phyloP scores from a whole-genome alignment of 1,140 invertebrate species.

The Euwallacea similis region DNA sequence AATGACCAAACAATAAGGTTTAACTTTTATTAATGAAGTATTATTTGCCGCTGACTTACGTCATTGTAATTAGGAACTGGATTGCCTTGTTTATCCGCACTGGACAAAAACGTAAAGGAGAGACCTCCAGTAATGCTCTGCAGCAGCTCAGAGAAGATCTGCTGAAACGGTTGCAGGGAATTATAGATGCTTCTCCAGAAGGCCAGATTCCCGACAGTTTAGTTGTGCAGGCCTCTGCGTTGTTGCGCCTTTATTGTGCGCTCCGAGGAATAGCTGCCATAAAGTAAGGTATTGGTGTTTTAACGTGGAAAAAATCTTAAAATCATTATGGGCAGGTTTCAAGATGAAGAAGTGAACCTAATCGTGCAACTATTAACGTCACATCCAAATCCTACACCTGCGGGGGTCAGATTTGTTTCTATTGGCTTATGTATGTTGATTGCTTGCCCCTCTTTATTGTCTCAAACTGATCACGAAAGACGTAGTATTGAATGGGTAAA shows the following conservation, averaged over 20 bases:
- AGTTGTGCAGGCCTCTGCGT: conserved; percentile 78
- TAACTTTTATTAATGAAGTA: conserved; percentile 1
- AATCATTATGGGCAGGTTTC: conserved; percentile 62
- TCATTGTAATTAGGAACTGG: conserved; percentile 65
- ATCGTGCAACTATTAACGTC: conserved; percentile 85
- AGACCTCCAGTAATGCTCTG: conserved; percentile 70
- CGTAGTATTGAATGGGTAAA: conserved; percentile 85
- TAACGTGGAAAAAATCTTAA: not conserved
- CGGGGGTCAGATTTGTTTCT: conserved; percentile 91
- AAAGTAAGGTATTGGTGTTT: conserved; percentile 62
- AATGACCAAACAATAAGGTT: conserved; percentile 82
- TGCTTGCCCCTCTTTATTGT: conserved; percentile 86
- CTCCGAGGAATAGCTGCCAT: conserved; percentile 89
- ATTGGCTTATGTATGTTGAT: conserved; percentile 93
- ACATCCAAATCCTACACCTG: conserved; percentile 84
- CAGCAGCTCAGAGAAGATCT: conserved; percentile 78
- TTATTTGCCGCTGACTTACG: conserved; percentile 12
- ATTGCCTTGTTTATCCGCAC: conserved; percentile 89
- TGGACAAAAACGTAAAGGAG: conserved; percentile 86
- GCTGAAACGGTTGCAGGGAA: conserved; percentile 67
- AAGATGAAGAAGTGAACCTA: conserved; percentile 87
- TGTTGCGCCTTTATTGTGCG: conserved; percentile 87
- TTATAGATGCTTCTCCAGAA: conserved; percentile 60
- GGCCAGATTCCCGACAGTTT: conserved; percentile 65
- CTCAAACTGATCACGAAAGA: conserved; percentile 77